Conservation (phyloP, 2,888 invertebrate genomes). For the Embidobia sp. region DNA sequence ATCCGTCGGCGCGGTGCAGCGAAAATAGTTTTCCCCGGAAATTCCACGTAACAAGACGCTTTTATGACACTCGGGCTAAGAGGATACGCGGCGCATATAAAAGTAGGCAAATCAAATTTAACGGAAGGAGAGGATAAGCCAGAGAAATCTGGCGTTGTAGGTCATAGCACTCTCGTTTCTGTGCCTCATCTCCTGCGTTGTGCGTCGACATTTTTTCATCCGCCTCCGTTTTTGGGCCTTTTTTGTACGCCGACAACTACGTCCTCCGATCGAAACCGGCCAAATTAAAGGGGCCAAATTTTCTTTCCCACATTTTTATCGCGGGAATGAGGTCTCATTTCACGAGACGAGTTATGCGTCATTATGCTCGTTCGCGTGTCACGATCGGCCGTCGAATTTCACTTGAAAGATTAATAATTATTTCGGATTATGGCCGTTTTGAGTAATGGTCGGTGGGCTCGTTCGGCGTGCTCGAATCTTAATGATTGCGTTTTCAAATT, state of each 20-base stretch:
- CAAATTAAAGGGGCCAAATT: constrained; percentile 49
- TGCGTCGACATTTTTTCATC: constrained; percentile 29
- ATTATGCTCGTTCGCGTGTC: constrained; percentile 48
- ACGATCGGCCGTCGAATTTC: constrained; percentile 33
- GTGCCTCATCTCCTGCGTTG: constrained; percentile 5
- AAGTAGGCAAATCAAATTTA: constrained; percentile 73
- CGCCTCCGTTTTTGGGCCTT: constrained; percentile 22
- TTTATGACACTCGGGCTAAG: constrained; percentile 20
- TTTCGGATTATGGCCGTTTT: constrained; percentile 19
- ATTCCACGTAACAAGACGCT: constrained; percentile 3
- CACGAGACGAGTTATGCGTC: constrained; percentile 34
- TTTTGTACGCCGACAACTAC: constrained; percentile 24
- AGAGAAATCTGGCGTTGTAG: constrained; percentile 77
- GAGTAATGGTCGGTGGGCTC: too few relatives aligned
- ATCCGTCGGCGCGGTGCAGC: background rate
- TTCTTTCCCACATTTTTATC: constrained; percentile 56
- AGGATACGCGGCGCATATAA: constrained; percentile 39
- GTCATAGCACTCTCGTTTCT: constrained; percentile 68
- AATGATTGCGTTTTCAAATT: too few relatives aligned
- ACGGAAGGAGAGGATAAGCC: constrained; percentile 64
- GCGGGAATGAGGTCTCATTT: constrained; percentile 44
- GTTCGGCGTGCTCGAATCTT: too few relatives aligned
- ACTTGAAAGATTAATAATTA: constrained; percentile 43
- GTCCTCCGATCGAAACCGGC: constrained; percentile 21
- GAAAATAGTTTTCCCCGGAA: constrained; percentile 21